Percentiles rank a stretch among this genome's conserved stretches.
Conservation (phyloP, 2,888 invertebrate species). For the Aleiodes testaceus region DNA sequence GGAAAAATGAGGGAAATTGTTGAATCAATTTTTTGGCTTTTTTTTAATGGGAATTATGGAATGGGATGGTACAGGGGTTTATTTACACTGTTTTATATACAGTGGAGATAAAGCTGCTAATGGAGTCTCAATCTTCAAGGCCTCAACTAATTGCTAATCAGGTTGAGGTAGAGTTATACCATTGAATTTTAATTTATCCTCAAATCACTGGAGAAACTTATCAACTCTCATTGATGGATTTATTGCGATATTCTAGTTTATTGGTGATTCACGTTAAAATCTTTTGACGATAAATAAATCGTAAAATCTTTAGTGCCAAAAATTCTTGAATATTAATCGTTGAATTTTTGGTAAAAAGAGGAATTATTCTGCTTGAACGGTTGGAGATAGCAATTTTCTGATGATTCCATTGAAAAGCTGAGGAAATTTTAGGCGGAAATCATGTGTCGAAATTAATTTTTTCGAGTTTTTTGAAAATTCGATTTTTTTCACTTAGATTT, state of each 20-base stretch:
- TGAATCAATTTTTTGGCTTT: background rate
- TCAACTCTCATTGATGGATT: conserved; percentile 19
- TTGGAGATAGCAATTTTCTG: too few relatives aligned
- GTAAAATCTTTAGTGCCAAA: conserved; percentile 19
- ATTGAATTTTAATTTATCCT: conserved; percentile 19
- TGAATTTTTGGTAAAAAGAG: too few relatives aligned
- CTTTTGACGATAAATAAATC: conserved; percentile 6
- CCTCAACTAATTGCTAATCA: conserved; percentile 59
- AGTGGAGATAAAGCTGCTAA: conserved; percentile 56
- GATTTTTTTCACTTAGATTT: too few relatives aligned
- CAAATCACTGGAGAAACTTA: conserved; percentile 15
- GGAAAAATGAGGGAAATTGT: background rate
- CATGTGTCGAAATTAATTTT: too few relatives aligned
- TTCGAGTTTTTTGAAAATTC: too few relatives aligned
- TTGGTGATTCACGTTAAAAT: conserved; percentile 15
- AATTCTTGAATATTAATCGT: background rate
- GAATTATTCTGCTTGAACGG: too few relatives aligned
- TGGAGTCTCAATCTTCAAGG: conserved; percentile 58
- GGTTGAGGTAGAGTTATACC: conserved; percentile 28
- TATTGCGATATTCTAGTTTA: conserved; percentile 21
- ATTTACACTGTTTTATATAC: too few relatives aligned
- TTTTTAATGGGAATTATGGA: conserved; percentile 11
- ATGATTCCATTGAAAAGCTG: too few relatives aligned
- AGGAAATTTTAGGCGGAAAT: too few relatives aligned
- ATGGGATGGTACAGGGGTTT: conserved; percentile 11